Conservation (phyloP, 2,888 invertebrate genomes). For the Oeneis ivallda region DNA sequence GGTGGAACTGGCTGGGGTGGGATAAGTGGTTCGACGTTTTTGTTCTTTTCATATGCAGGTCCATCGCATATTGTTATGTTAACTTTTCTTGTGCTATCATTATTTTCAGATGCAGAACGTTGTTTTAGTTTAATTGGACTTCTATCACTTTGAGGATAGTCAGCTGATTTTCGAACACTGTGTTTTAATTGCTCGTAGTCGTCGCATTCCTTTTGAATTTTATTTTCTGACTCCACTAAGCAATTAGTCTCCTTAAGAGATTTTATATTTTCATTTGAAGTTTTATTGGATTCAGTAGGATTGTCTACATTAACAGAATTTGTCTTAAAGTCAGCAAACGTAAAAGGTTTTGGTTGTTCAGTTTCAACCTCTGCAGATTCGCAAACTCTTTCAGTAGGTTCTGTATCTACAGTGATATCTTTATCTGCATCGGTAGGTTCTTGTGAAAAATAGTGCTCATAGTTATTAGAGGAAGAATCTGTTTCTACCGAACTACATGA, state of each 20-base stretch:
- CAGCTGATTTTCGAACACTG: conserved; percentile 28
- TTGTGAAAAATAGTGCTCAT: conserved; percentile 62
- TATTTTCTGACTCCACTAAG: conserved; percentile 27
- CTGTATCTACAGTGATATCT: conserved; percentile 19
- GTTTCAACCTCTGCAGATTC: conserved; percentile 37
- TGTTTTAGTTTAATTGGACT: conserved; percentile 41
- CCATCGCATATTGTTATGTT: conserved; percentile 71
- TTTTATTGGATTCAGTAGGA: conserved; percentile 41
- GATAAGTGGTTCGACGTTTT: conserved; percentile 71
- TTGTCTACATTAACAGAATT: conserved; percentile 54
- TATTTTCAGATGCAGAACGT: conserved; percentile 52
- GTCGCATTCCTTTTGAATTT: conserved; percentile 33
- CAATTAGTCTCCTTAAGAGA: conserved; percentile 7
- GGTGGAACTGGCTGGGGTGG: conserved; percentile 88
- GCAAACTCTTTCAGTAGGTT: conserved; percentile 35
- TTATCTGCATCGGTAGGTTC: conserved; percentile 39
- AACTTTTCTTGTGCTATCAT: conserved; percentile 60
- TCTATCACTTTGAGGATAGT: conserved; percentile 33
- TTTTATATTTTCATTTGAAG: conserved; percentile 27
- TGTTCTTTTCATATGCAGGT: conserved; percentile 57
- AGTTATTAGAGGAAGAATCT: conserved; percentile 68
- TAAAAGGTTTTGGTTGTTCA: conserved; percentile 74
- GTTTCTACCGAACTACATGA: conserved; percentile 69
- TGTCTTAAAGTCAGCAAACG: conserved; percentile 81
- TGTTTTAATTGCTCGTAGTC: conserved; percentile 15